Conservation (phyloP, 92 coral and sea anemone genomes). For the Phenganax marumi region DNA sequence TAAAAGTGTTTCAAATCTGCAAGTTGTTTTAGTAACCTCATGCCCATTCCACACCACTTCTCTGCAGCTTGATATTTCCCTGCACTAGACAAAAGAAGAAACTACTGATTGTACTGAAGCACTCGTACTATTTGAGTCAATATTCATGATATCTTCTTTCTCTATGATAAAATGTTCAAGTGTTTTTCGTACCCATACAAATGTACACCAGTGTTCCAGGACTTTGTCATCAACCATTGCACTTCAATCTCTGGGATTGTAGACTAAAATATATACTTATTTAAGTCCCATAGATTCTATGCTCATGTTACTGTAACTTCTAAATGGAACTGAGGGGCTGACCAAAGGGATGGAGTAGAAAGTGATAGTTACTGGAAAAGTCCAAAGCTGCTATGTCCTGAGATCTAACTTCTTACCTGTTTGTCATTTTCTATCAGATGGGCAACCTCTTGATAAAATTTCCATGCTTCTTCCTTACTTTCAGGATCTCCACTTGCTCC, state of each 20-base stretch:
- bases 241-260: conserved; percentile 86
- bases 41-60: conserved; percentile 96
- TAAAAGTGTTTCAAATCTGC: conserved; percentile 76
- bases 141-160: neutral
- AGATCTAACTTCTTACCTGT: conserved; percentile 56
- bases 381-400: too few relatives aligned
- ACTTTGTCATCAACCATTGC: conserved; percentile 95
- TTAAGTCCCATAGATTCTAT: neutral
- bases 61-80: conserved; percentile 80
- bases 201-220: conserved; percentile 96
- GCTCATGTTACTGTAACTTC: too few relatives aligned
- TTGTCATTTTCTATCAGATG: conserved; percentile 61
- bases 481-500: conserved; percentile 94
- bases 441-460: conserved; percentile 71
- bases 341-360: too few relatives aligned
- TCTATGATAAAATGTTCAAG: neutral
- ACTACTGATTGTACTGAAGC: neutral
- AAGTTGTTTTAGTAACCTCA: conserved; percentile 79
- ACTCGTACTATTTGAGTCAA: too few relatives aligned
- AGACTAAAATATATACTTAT: conserved; percentile 47
- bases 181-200: conserved; percentile 68
- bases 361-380: too few relatives aligned
- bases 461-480: conserved; percentile 90
- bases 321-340: too few relatives aligned
- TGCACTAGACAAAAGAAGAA: conserved; percentile 54